phyloP scores from a whole-genome alignment of 2,797 vertebrate genomes.

The Coluber constrictor region DNA sequence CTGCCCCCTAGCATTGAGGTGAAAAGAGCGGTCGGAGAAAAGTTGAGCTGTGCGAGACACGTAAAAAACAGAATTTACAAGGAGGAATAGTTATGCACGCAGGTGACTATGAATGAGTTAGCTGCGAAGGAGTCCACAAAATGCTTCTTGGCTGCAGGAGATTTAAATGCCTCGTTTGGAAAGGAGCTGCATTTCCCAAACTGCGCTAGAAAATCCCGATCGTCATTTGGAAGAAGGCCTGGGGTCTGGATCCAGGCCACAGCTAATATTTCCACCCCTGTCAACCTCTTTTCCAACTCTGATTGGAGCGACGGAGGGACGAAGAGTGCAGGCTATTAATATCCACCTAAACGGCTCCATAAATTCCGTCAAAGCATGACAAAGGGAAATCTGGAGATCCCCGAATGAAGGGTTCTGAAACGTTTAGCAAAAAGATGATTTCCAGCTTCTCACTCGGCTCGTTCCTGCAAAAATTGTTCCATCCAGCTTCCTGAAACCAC shows the following conservation, averaged over 20 bases:
- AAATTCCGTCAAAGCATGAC: background rate
- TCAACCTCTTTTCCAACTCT: background rate
- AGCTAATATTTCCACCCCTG: background rate
- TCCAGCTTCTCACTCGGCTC: background rate
- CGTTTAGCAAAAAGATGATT: rapidly evolving
- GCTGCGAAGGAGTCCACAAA: background rate
- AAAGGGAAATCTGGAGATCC: too few species aligned
- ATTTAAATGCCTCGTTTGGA: background rate
- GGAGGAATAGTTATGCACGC: rapidly evolving
- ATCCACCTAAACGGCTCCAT: background rate
- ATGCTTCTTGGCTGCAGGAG: background rate
- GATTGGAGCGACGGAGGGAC: background rate
- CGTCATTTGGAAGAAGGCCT: background rate
- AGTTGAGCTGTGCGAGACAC: background rate
- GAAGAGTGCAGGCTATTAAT: background rate
- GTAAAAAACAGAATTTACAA: background rate
- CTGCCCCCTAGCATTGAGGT: too few species aligned
- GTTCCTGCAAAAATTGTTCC: background rate
- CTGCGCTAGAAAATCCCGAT: background rate
- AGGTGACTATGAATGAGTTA: background rate
- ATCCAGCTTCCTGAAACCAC: rapidly evolving
- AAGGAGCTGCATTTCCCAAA: background rate
- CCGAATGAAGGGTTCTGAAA: rapidly evolving
- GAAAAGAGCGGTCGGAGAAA: background rate
- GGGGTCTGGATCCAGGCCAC: background rate